Conservation (phyloP, 2,888 invertebrate species). For the Cryptophagus acutangulus region DNA sequence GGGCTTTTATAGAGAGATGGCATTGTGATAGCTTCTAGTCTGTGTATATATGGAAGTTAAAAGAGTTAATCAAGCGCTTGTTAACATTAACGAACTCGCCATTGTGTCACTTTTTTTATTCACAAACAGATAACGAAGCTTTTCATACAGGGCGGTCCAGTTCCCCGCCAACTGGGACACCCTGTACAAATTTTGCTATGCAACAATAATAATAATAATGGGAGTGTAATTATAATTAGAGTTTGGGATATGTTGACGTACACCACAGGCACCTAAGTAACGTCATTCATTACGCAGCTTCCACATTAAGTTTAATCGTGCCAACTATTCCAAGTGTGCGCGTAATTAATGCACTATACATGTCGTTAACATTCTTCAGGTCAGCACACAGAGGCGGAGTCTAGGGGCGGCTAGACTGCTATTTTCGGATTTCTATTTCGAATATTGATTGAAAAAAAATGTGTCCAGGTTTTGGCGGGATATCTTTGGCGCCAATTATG, state of each 20-base stretch:
- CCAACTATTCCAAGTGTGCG: slow-evolving; percentile 5
- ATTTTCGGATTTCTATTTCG: too few relatives aligned
- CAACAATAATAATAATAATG: slow-evolving; percentile 19
- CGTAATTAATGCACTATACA: slow-evolving; percentile 5
- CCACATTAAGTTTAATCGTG: slow-evolving; percentile 4
- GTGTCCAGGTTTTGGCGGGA: too few relatives aligned
- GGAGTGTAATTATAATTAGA: slow-evolving; percentile 5
- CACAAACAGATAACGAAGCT: slow-evolving; percentile 43
- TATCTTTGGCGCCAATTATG: too few relatives aligned
- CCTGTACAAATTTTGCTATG: too few relatives aligned
- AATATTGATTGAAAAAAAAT: too few relatives aligned
- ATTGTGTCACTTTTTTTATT: slow-evolving; percentile 43
- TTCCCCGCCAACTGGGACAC: too few relatives aligned
- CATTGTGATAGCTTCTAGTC: slow-evolving; percentile 14
- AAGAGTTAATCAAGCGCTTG: slow-evolving; percentile 45
- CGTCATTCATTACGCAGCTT: slow-evolving; percentile 4
- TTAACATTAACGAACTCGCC: slow-evolving; percentile 46
- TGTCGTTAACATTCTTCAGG: slow-evolving; percentile 4
- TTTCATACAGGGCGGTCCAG: slow-evolving; percentile 38
- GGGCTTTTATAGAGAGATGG: slow-evolving; percentile 13
- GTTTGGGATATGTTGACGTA: slow-evolving; percentile 4
- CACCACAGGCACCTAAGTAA: slow-evolving; percentile 5
- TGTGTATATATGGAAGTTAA: slow-evolving; percentile 26
- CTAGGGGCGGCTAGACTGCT: too few relatives aligned
- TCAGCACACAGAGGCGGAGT: too few relatives aligned